These are phyloP conservation scores for Dinocampus coccinellae DNA, from an alignment of 2,888 invertebrate species.

Conservation along the genomic window DNA sequence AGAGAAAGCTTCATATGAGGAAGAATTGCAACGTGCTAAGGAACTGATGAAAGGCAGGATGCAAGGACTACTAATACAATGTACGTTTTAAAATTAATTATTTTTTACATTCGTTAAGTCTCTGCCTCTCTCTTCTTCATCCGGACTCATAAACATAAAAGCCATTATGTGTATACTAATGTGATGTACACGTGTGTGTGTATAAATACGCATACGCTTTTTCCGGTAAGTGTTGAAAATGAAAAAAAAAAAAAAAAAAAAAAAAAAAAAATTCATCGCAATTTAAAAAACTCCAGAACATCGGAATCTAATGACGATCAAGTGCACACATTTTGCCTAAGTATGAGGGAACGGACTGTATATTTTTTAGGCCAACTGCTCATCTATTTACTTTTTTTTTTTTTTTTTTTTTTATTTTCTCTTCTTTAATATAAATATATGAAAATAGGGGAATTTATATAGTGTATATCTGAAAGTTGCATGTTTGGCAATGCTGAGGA, in stretches of 20 bases:
- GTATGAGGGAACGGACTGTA: background rate
- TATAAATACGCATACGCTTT: constrained; percentile 27
- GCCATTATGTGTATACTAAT: constrained; percentile 24
- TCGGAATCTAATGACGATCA: background rate
- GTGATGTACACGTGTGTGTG: constrained; percentile 33
- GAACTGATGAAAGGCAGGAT: constrained; percentile 88
- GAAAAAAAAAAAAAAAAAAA: background rate
- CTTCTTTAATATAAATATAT: constrained; percentile 35
- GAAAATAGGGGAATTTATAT: constrained; percentile 47
- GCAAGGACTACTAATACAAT: constrained; percentile 88
- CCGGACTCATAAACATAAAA: constrained; percentile 37
- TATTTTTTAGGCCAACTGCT: background rate
- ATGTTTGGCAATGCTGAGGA: constrained; percentile 63
- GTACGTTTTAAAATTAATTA: constrained; percentile 76
- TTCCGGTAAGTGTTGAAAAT: constrained; percentile 26
- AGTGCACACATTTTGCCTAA: background rate
- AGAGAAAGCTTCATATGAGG: constrained; percentile 89
- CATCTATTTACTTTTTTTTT: background rate
- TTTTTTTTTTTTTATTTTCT: constrained; percentile 8
- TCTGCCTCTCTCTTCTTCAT: constrained; percentile 41
- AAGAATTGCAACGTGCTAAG: constrained; percentile 87
- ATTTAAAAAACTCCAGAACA: background rate
- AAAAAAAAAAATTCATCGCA: background rate
- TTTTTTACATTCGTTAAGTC: constrained; percentile 41
- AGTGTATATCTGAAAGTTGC: constrained; percentile 59